phyloP scores from a whole-genome alignment of 2,888 invertebrate species.

The Ommatoiulus sabulosus region DNA sequence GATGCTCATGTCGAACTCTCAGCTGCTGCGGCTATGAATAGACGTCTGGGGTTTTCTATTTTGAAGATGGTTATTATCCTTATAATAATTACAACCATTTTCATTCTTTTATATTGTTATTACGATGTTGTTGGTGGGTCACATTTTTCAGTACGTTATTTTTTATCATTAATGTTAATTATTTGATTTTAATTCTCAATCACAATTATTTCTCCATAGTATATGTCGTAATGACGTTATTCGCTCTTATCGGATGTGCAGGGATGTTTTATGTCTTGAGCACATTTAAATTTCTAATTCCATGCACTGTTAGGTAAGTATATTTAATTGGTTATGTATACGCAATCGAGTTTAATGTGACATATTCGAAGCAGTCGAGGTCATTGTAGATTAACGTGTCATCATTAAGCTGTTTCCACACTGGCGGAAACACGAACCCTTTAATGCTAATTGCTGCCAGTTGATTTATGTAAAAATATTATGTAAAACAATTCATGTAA shows the following conservation, averaged over 20 bases:
- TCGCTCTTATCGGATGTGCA: not conserved
- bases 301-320: slow-evolving; percentile 44
- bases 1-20: not conserved
- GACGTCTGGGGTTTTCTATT: not conserved
- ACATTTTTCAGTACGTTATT: not conserved
- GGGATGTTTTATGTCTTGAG: slow-evolving; percentile 9
- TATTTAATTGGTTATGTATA: not conserved
- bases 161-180: not conserved
- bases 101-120: slow-evolving; percentile 19
- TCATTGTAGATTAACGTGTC: too few relatives aligned
- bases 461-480: too few relatives aligned
- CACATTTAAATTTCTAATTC: slow-evolving; percentile 47
- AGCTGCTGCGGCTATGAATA: not conserved
- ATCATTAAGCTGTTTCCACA: too few relatives aligned
- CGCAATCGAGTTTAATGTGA: too few relatives aligned
- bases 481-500: too few relatives aligned
- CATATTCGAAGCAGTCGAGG: too few relatives aligned
- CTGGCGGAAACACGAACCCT: too few relatives aligned
- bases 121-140: slow-evolving; percentile 19
- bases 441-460: too few relatives aligned
- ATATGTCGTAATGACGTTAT: slow-evolving; percentile 39
- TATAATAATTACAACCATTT: not conserved
- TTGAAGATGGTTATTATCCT: not conserved
- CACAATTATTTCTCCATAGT: slow-evolving; percentile 15
- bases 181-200: not conserved